phyloP scores from a whole-genome alignment of 2,797 vertebrate genomes.

The Ciconia nigra region DNA sequence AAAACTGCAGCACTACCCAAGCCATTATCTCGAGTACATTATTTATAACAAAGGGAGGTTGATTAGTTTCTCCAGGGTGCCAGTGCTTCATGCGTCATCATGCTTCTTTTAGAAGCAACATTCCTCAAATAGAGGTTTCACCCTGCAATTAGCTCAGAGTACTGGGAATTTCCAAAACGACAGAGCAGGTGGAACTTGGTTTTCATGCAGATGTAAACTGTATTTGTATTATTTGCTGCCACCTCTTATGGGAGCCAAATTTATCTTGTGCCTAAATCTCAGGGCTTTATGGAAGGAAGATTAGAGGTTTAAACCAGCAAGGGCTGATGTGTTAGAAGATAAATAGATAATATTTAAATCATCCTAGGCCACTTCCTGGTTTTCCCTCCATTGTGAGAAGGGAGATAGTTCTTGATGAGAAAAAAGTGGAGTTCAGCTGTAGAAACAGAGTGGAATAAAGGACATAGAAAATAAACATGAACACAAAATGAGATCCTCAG shows the following conservation, averaged over 20 bases:
- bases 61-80: slow-evolving; percentile 58
- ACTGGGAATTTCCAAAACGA: slow-evolving; percentile 23
- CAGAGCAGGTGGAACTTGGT: neutral
- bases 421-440: neutral
- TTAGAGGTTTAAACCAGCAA: slow-evolving; percentile 3
- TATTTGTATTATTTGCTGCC: neutral
- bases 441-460: neutral
- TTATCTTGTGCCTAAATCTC: neutral
- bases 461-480: neutral
- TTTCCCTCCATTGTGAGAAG: neutral
- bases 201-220: neutral
- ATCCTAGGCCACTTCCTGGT: neutral
- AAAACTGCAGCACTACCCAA: slow-evolving; percentile 8
- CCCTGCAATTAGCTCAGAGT: slow-evolving; percentile 16
- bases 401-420: neutral
- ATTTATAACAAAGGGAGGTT: slow-evolving; percentile 52
- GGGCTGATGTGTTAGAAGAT: neutral
- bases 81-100: slow-evolving; percentile 25
- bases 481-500: neutral
- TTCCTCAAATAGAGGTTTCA: slow-evolving; percentile 36
- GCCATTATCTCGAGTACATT: slow-evolving; percentile 5
- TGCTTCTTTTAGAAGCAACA: slow-evolving; percentile 48
- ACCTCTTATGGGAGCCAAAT: neutral
- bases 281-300: neutral
- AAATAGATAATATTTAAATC: slow-evolving; percentile 29